Percentiles rank a stretch among this genome's conserved stretches.
phyloP scores from a whole-genome alignment of 2,113 vertebrate genomes.

The Trematomus loennbergii region DNA sequence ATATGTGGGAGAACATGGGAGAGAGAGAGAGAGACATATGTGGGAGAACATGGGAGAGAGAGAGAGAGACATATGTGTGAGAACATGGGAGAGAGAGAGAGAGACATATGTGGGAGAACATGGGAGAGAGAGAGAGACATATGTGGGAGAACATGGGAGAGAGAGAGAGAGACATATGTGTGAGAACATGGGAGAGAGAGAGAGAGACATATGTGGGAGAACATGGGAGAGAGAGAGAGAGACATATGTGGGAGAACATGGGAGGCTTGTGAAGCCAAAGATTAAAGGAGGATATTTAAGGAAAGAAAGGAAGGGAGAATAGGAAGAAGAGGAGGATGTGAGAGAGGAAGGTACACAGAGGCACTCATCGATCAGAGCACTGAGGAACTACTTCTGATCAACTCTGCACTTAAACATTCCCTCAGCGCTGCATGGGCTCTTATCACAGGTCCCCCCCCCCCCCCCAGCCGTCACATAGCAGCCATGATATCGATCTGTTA shows the following conservation, averaged over 20 bases:
- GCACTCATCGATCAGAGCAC: slow-evolving; percentile 77
- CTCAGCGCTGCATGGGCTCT: slow-evolving; percentile 22
- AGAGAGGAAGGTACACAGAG: slow-evolving; percentile 64
- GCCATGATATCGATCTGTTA: slow-evolving; percentile 10
- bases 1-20: slow-evolving; percentile 67
- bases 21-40: slow-evolving; percentile 40
- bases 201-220: slow-evolving; percentile 57
- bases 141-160: too few relatives aligned
- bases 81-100: too few relatives aligned
- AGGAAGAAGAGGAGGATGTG: slow-evolving; percentile 46
- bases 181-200: too few relatives aligned
- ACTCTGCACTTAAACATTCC: slow-evolving; percentile 52
- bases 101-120: slow-evolving; percentile 61
- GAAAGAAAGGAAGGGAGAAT: slow-evolving; percentile 52
- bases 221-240: too few relatives aligned
- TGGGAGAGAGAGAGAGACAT: slow-evolving; percentile 34
- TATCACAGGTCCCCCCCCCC: slow-evolving; percentile 27
- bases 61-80: slow-evolving; percentile 58
- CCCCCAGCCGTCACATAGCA: background rate
- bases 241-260: slow-evolving; percentile 69
- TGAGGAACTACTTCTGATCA: slow-evolving; percentile 67
- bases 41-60: too few relatives aligned
- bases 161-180: slow-evolving; percentile 53
- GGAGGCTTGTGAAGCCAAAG: slow-evolving; percentile 63
- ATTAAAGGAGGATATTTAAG: slow-evolving; percentile 74